Base-by-base conservation (phyloP, 2,888 invertebrate species). In the Tuta absoluta region DNA sequence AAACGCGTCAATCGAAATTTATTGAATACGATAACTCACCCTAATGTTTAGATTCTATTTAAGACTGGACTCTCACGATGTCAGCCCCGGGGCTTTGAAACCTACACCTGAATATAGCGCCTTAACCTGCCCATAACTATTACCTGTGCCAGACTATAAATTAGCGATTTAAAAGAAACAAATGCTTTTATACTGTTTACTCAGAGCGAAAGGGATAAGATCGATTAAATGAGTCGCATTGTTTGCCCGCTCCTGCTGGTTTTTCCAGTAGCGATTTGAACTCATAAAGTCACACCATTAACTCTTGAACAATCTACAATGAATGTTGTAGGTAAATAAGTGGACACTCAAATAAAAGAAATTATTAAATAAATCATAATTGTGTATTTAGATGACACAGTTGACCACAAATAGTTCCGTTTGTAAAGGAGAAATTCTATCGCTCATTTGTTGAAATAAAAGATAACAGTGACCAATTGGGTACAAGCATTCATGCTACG, bases 381-480 rank as follows among this genome's bases (percentile, higher is more conserved):
- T 70, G 75, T 75, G 73, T 68, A 70, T 70, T 72, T 77, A 68
- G 76, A 72, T 73, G 69, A 71, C 70, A 69, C 2, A 70, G 71
- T 74, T 71, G 70, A 68, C 69, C 37, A 79, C 80, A 84, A 49
- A 84, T 79, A 84, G 84, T 86, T 86, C 83, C 87, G 83, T 86
- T 85, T 84, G 79, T 81, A 79, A 71, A 78, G 80, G 88, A 90
- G 91, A 91, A 90, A 91, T 89, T 88, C 77, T 87, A 87, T 87
- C 84, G 81, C 79, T 77, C 79, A 83, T 82, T 81, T 75, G 78
- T 75, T 51, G 19, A 41, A 21, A 21, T 21, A 67, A 75, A 75
- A 81, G 91, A 91, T 91, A 91, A 90, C 79, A 82, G 70, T 82
- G 74, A 71, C 91, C 91, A 91, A 91, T 91, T 79, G 84, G 78